Percentiles rank a stretch among this genome's conserved stretches.
Evolutionary conservation across 2,797 vertebrate species (phyloP).

Genomic region (Nannoperca obscura): DNA sequence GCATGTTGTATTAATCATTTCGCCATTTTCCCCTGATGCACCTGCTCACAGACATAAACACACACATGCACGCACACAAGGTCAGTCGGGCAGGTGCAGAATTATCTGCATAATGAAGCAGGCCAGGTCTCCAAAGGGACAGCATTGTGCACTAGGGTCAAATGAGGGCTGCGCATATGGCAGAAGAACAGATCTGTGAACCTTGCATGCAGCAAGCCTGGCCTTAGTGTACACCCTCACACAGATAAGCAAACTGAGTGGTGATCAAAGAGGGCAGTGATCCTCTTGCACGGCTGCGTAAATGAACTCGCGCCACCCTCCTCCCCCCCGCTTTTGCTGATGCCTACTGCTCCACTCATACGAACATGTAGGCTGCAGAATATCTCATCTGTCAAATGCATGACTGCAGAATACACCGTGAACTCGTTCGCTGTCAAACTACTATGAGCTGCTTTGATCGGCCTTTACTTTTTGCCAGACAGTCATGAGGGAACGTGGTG

Average conservation of each 20-base stretch:
- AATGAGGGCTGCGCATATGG: slow-evolving; percentile 94
- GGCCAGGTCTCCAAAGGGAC: slow-evolving; percentile 93
- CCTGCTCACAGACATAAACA: slow-evolving; percentile 72
- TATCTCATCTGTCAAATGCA: slow-evolving; percentile 72
- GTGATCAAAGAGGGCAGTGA: slow-evolving; percentile 76
- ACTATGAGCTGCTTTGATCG: slow-evolving; percentile 58
- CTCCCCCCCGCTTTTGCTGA: slow-evolving; percentile 36
- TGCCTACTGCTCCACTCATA: slow-evolving; percentile 71
- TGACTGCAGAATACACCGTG: slow-evolving; percentile 56
- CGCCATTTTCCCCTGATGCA: slow-evolving; percentile 56
- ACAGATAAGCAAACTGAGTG: slow-evolving; percentile 80
- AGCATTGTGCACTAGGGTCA: slow-evolving; percentile 91
- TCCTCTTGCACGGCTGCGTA: slow-evolving; percentile 59
- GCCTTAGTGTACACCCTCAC: slow-evolving; percentile 90
- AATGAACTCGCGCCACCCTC: slow-evolving; percentile 35
- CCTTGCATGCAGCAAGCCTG: slow-evolving; percentile 90
- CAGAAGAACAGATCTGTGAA: slow-evolving; percentile 91
- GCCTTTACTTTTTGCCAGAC: slow-evolving; percentile 49
- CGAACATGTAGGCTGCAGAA: slow-evolving; percentile 64
- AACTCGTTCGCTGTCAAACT: slow-evolving; percentile 48
- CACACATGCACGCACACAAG: slow-evolving; percentile 67
- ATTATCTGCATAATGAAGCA: slow-evolving; percentile 97
- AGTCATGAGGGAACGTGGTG: slow-evolving; percentile 27
- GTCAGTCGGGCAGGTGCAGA: slow-evolving; percentile 92
- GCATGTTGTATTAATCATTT: slow-evolving; percentile 27